Evolutionary conservation across 2,113 vertebrate species (phyloP).

Genomic region (Piaya cayana): DNA sequence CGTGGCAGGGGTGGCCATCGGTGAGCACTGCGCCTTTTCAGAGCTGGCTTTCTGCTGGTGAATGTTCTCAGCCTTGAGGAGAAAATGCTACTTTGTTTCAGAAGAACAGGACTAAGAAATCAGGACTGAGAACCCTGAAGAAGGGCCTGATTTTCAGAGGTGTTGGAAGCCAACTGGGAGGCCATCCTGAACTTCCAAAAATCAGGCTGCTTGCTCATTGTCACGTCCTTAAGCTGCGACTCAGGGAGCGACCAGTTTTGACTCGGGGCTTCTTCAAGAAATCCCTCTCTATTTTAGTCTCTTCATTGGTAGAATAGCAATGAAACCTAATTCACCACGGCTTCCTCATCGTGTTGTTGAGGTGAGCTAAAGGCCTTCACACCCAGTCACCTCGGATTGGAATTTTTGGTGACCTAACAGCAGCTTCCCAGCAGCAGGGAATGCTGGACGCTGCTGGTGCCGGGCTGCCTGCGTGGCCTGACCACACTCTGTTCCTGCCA

Average conservation of each 20-base stretch:
- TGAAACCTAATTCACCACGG: not conserved
- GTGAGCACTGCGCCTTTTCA: accelerated
- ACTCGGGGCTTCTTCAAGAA: not conserved
- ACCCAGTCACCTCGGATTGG: accelerated
- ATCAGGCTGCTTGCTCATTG: not conserved
- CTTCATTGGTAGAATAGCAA: not conserved
- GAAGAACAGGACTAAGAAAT: not conserved
- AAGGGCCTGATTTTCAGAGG: not conserved
- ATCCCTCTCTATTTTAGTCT: not conserved
- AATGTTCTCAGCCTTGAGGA: accelerated
- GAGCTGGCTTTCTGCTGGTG: not conserved
- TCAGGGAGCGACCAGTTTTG: not conserved
- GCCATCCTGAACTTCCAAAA: not conserved
- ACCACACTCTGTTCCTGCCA: not conserved
- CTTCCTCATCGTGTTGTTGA: accelerated
- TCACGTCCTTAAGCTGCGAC: not conserved
- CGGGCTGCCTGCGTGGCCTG: not conserved
- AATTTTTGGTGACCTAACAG: not conserved
- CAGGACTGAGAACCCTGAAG: not conserved
- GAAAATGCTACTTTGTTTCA: not conserved
- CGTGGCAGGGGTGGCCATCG: accelerated
- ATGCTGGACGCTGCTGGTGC: not conserved
- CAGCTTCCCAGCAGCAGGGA: not conserved
- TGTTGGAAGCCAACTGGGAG: not conserved
- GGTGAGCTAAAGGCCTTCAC: not conserved